A percentile compares a stretch with the other conserved stretches of the same genome.
Conservation (phyloP, 2,888 invertebrate genomes). For the Aphidoletes aphidimyza region DNA sequence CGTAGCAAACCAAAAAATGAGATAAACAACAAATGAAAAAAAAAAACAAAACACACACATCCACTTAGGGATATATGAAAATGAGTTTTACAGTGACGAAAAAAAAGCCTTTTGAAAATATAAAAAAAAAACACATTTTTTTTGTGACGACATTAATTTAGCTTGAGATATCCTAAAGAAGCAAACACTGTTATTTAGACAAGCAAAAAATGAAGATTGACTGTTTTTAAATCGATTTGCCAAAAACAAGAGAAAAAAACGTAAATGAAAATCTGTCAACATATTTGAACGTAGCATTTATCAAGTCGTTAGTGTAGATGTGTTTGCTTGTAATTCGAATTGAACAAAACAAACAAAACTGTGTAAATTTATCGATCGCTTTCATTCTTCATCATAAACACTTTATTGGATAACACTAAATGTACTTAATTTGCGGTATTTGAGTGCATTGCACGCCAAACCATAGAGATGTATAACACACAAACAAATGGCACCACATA, state of each 20-base stretch:
- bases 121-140: too few species aligned
- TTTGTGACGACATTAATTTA: not conserved
- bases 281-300: conserved; percentile 3
- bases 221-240: not conserved
- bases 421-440: not conserved
- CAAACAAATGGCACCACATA: too few species aligned
- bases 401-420: not conserved
- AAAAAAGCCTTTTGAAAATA: conserved; percentile 8
- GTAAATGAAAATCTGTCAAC: not conserved
- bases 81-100: not conserved
- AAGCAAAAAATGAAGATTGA: not conserved
- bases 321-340: conserved; percentile 35
- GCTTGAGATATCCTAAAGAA: not conserved
- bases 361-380: conserved; percentile 26
- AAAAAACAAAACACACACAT: not conserved
- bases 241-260: not conserved
- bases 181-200: not conserved
- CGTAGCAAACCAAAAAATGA: not conserved
- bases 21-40: too few species aligned
- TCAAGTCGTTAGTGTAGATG: conserved; percentile 5
- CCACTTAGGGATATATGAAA: not conserved
- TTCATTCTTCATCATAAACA: not conserved
- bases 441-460: too few species aligned
- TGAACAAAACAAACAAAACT: too few species aligned
- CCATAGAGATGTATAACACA: too few species aligned